These are phyloP conservation scores for Mercenaria mercenaria DNA, from an alignment of 1,140 invertebrate species.

Conservation along the genomic window DNA sequence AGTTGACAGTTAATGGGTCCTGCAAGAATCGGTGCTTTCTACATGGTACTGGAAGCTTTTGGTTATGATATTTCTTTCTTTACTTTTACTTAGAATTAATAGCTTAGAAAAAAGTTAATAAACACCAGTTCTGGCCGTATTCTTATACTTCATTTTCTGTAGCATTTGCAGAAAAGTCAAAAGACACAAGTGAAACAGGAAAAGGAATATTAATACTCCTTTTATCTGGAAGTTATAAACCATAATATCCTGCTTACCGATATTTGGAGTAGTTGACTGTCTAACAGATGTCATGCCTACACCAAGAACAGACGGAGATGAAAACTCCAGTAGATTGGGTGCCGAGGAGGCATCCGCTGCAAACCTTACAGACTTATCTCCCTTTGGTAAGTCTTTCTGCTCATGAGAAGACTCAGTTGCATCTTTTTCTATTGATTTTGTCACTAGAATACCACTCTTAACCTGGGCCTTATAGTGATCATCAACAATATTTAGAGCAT, in stretches of 20 bases:
- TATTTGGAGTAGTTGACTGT: slow-evolving; percentile 27
- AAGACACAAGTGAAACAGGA: no score
- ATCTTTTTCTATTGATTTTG: slow-evolving; percentile 11
- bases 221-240: no score
- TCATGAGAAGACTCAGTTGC: neutral
- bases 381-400: slow-evolving; percentile 8
- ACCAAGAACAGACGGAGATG: neutral
- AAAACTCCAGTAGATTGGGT: neutral
- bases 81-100: no score
- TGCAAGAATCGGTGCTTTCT: no score
- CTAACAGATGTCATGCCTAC: slow-evolving; percentile 24
- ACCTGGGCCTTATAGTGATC: slow-evolving; percentile 23
- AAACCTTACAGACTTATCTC: slow-evolving; percentile 62
- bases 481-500: slow-evolving; percentile 24
- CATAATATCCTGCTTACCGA: slow-evolving; percentile 48
- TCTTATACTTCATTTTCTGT: no score
- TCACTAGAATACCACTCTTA: slow-evolving; percentile 26
- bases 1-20: no score
- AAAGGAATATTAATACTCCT: no score
- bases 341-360: slow-evolving; percentile 4
- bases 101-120: no score
- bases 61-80: no score
- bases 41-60: no score
- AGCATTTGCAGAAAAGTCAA: no score
- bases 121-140: no score